Conservation (phyloP, 2,888 invertebrate genomes). For the Melieria crassipennis region DNA sequence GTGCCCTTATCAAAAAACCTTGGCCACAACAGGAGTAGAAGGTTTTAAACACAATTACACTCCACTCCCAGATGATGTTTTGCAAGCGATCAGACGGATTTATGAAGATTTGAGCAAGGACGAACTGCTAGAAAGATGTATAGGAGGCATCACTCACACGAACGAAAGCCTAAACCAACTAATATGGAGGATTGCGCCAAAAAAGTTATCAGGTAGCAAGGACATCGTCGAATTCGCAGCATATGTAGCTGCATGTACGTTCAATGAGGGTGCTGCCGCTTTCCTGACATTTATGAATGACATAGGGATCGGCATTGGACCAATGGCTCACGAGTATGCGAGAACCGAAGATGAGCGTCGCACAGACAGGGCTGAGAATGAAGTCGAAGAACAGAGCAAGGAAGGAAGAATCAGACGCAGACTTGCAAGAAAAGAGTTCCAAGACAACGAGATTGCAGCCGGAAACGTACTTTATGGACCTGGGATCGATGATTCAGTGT, state of each 20-base stretch:
- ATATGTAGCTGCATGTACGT: conserved; percentile 13
- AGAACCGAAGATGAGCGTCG: conserved; percentile 21
- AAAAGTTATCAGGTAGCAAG: conserved; percentile 39
- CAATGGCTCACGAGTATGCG: conserved; percentile 23
- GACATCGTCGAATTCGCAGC: background rate
- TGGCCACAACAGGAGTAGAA: conserved; percentile 2
- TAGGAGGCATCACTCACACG: conserved; percentile 6
- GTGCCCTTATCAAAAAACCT: conserved; percentile 12
- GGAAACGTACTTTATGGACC: conserved; percentile 24
- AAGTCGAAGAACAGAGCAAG: background rate
- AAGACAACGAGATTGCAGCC: background rate
- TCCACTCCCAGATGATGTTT: conserved; percentile 18
- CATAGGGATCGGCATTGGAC: background rate
- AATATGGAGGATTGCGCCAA: conserved; percentile 7
- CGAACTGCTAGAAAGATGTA: conserved; percentile 9
- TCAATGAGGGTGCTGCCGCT: conserved; percentile 6
- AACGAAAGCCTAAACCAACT: conserved; percentile 17
- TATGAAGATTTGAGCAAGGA: background rate
- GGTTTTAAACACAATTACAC: background rate
- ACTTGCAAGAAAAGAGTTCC: background rate
- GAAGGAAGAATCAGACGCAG: background rate
- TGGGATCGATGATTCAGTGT: conserved; percentile 6
- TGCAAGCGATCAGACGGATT: conserved; percentile 1
- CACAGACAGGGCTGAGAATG: conserved; percentile 13
- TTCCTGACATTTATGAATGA: background rate